Conservation (phyloP, 2,113 vertebrate genomes). For the Gadus macrocephalus region DNA sequence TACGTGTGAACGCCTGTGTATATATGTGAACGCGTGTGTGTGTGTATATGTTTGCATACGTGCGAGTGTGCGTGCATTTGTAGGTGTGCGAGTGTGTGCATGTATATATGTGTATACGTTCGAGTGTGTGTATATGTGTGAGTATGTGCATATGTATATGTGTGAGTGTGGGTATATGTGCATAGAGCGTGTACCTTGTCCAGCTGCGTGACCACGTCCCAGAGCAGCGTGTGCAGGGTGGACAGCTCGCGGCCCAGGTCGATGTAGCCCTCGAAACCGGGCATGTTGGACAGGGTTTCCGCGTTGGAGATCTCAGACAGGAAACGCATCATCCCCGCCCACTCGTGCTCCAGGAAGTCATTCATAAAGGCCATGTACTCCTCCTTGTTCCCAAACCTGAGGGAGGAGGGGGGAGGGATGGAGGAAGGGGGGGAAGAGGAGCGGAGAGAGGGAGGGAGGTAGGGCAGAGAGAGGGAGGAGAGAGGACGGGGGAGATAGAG, state of each 20-base stretch:
- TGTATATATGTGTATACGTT: no score
- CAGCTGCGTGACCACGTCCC: slow-evolving; percentile 93
- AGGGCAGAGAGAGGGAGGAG: background rate
- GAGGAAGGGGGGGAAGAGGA: background rate
- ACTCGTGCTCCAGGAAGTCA: slow-evolving; percentile 93
- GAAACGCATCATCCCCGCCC: slow-evolving; percentile 95
- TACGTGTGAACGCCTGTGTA: background rate
- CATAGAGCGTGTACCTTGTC: slow-evolving; percentile 82
- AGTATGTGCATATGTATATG: background rate
- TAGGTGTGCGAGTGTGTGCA: no score
- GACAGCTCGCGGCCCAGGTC: slow-evolving; percentile 94
- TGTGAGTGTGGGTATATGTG: background rate
- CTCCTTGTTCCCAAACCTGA: slow-evolving; percentile 95
- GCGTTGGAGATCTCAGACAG: slow-evolving; percentile 91
- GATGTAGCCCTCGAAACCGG: slow-evolving; percentile 92
- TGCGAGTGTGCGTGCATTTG: no score
- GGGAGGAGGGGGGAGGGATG: slow-evolving; percentile 1
- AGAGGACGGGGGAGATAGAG: background rate
- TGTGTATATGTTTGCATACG: no score
- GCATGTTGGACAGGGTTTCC: slow-evolving; percentile 86
- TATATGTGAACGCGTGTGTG: background rate
- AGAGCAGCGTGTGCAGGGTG: slow-evolving; percentile 87
- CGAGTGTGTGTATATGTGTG: background rate
- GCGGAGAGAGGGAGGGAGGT: background rate
- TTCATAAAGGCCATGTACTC: slow-evolving; percentile 99